Evolutionary conservation across 2,888 invertebrate genomes (phyloP).

Genomic region (Caenorhabditis imperialis): DNA sequence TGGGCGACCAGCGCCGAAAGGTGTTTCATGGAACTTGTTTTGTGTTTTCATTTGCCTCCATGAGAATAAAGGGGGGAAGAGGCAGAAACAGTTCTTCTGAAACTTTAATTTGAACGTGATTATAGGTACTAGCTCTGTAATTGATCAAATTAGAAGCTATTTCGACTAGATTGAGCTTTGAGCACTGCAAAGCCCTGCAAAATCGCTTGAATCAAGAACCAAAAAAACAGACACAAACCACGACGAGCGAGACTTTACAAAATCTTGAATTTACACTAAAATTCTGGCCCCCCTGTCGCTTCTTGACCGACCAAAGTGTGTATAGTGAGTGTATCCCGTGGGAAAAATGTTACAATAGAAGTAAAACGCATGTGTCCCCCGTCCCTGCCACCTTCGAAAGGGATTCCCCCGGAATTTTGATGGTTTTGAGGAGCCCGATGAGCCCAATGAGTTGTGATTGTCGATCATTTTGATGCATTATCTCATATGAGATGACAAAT

Average conservation of each 20-base stretch:
- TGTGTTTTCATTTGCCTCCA: slow-evolving; percentile 11
- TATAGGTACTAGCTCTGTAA: no score
- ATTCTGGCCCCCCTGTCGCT: slow-evolving; percentile 17
- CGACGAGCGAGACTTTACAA: slow-evolving; percentile 50
- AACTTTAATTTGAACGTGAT: no score
- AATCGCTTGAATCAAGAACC: no score
- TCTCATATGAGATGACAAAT: no score
- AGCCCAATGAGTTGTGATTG: no score
- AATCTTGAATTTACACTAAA: slow-evolving; percentile 52
- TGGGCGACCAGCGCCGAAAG: slow-evolving; percentile 42
- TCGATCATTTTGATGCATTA: no score
- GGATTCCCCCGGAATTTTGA: slow-evolving; percentile 25
- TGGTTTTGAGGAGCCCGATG: no score
- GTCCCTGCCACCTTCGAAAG: no score
- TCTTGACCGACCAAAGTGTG: slow-evolving; percentile 22
- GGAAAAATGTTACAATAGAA: slow-evolving; percentile 46
- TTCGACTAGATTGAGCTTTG: no score
- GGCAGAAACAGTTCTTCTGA: slow-evolving; percentile 18
- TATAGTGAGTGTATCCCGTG: slow-evolving; percentile 47
- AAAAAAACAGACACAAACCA: not conserved
- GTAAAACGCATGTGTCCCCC: slow-evolving; percentile 26
- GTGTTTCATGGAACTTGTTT: slow-evolving; percentile 51
- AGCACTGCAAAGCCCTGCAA: no score
- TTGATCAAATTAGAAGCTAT: no score
- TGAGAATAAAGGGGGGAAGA: slow-evolving; percentile 8